Conservation (phyloP, 2,888 invertebrate genomes). For the Octodonta nipae region DNA sequence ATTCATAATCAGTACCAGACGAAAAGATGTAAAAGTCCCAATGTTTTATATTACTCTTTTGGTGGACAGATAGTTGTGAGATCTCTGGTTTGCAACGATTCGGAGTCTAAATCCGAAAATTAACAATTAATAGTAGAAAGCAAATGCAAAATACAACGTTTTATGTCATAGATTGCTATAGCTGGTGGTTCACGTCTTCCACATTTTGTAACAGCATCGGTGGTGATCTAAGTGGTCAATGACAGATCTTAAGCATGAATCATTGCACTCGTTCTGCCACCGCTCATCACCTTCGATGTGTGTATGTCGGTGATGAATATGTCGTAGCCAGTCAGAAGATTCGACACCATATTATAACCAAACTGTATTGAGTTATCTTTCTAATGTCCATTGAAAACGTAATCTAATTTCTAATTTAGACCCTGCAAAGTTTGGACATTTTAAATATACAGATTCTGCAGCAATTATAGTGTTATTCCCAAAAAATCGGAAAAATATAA, state of each 20-base stretch:
- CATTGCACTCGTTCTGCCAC: constrained; percentile 22
- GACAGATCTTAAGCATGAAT: constrained; percentile 20
- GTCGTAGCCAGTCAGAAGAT: constrained; percentile 20
- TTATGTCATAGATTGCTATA: constrained; percentile 25
- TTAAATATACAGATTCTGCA: too few species aligned
- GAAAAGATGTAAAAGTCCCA: too few species aligned
- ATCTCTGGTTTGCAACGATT: too few species aligned
- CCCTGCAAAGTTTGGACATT: constrained; percentile 15
- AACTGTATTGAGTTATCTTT: constrained; percentile 22
- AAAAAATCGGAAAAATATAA: too few species aligned
- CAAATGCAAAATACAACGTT: too few species aligned
- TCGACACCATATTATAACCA: constrained; percentile 23
- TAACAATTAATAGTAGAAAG: too few species aligned
- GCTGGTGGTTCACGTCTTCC: constrained; percentile 24
- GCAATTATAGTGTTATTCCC: too few species aligned
- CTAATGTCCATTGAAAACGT: constrained; percentile 20
- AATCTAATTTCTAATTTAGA: too few species aligned
- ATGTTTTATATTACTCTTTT: too few species aligned
- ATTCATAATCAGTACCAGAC: too few species aligned
- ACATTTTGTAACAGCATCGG: constrained; percentile 21
- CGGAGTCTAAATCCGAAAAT: too few species aligned
- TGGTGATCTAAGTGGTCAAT: constrained; percentile 21
- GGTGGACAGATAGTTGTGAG: too few species aligned
- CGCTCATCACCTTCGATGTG: constrained; percentile 22
- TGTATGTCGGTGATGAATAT: constrained; percentile 23